These are phyloP conservation scores for Ooceraea biroi DNA, from an alignment of 1,140 invertebrate genomes.

Conservation along the genomic window DNA sequence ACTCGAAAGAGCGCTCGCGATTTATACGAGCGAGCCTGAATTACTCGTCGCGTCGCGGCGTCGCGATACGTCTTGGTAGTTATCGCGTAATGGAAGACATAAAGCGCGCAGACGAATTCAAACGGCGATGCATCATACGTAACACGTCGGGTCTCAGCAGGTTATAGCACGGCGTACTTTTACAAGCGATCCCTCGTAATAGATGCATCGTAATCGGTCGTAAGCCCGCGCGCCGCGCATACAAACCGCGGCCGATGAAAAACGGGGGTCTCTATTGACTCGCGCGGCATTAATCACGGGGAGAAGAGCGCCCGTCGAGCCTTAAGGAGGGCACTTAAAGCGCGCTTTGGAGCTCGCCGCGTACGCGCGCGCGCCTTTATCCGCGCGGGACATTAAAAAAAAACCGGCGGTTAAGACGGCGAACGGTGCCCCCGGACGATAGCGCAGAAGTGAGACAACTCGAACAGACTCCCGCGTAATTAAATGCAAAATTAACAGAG, in stretches of 20 bases:
- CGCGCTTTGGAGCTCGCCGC: background rate
- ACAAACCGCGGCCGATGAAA: conserved; percentile 30
- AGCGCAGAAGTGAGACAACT: conserved; percentile 17
- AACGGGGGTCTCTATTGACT: conserved; percentile 53
- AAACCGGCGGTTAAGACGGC: conserved; percentile 13
- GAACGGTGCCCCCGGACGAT: conserved; percentile 18
- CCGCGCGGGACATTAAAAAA: conserved; percentile 18
- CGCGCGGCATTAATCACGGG: conserved; percentile 31
- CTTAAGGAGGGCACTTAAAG: conserved; percentile 37
- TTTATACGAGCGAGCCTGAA: background rate
- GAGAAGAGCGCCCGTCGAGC: conserved; percentile 11
- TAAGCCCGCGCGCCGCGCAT: conserved; percentile 9
- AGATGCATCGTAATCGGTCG: conserved; percentile 36
- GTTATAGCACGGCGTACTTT: conserved; percentile 17
- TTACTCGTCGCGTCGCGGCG: background rate
- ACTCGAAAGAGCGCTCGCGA: conserved; percentile 1
- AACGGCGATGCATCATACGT: conserved; percentile 12
- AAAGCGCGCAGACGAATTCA: background rate
- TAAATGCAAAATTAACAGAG: conserved; percentile 66
- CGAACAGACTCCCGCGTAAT: conserved; percentile 53
- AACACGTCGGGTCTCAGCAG: background rate
- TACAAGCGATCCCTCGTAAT: conserved; percentile 31
- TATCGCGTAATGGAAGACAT: background rate
- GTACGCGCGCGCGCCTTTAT: conserved; percentile 14
- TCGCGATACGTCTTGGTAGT: background rate